Conservation (phyloP, 1,140 invertebrate genomes). For the Trichonephila inaurata region DNA sequence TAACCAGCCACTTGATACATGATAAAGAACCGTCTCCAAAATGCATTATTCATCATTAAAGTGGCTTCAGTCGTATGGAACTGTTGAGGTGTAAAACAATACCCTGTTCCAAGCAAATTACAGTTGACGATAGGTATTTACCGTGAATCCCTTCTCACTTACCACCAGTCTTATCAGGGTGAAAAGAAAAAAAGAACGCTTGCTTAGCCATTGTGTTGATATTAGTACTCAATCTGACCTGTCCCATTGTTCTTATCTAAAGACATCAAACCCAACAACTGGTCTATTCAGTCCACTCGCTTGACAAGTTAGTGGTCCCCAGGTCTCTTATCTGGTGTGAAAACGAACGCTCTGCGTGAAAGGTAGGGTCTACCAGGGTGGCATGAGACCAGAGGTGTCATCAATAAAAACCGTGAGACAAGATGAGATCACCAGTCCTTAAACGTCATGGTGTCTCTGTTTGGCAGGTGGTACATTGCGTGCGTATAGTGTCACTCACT, state of each 20-base stretch:
- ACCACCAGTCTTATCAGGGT: background rate
- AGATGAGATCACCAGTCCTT: conserved; percentile 39
- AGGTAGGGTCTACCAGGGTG: conserved; percentile 49
- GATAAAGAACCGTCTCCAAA: background rate
- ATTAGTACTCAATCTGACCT: background rate
- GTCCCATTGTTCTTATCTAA: conserved; percentile 12
- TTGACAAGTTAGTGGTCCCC: conserved; percentile 4
- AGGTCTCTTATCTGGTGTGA: conserved; percentile 54
- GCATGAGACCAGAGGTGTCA: background rate
- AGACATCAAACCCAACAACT: conserved; percentile 23
- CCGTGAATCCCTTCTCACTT: background rate
- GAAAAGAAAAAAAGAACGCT: background rate
- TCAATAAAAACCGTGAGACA: conserved; percentile 69
- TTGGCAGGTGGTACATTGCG: background rate
- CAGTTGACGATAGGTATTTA: background rate
- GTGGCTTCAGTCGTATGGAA: background rate
- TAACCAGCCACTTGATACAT: background rate
- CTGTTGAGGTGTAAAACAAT: background rate
- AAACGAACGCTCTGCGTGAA: conserved; percentile 50
- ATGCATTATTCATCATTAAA: conserved; percentile 26
- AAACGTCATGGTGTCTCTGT: background rate
- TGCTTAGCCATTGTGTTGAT: conserved; percentile 44
- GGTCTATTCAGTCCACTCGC: conserved; percentile 5
- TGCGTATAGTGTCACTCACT: conserved; percentile 8
- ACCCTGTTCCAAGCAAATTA: background rate